Evolutionary conservation across 1,140 invertebrate species (phyloP), one percentile per base, ranked within the genome.

Genomic region (Platorchestia sp.): DNA sequence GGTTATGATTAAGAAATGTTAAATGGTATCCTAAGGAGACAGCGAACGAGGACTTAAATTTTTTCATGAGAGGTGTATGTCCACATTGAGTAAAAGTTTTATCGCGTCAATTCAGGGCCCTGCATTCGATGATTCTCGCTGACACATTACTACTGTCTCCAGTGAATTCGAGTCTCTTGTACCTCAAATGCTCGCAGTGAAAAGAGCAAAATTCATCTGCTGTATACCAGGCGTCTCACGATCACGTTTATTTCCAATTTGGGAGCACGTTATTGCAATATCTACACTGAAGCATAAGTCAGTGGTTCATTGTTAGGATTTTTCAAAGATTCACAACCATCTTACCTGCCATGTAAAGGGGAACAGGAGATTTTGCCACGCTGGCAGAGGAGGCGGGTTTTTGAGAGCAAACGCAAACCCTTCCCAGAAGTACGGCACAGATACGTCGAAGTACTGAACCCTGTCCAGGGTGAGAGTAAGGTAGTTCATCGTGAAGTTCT

Each of bases 401-500:
- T 87, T 86, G 47, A 96, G 7, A 22, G 95, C 86, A 36, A 96
- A 47, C 0, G 95, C 95, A 43, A 95, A 96, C 27, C 96, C 96
- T 45, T 96, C 96, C 95, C 95, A 95, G 93, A 95, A 95, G 95
- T 96, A 96, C 36, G 95, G 95, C 0, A 86, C 45, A 40, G 95
- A 75, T 45, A 95, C 86, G 87, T 96, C 96, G 87, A 96, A 96
- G n/a, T 45, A 53, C 19, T 95, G 10, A 36, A 59, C 43, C 36
- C 95, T 86, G 16, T 95, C 95, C 6, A 44, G 1, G 0, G 95
- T 95, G 95, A 95, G 41, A 14, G 59, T 87, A 14, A 96, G 86
- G 86, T 91, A 95, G 95, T 96, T 96, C 75, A 96, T 95, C 19
- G 96, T 96, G 90, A 96, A 95, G 95, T 96, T 95, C 45, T 96